Conservation (phyloP, 2,797 vertebrate species). For the Sebastes trivittatus region DNA sequence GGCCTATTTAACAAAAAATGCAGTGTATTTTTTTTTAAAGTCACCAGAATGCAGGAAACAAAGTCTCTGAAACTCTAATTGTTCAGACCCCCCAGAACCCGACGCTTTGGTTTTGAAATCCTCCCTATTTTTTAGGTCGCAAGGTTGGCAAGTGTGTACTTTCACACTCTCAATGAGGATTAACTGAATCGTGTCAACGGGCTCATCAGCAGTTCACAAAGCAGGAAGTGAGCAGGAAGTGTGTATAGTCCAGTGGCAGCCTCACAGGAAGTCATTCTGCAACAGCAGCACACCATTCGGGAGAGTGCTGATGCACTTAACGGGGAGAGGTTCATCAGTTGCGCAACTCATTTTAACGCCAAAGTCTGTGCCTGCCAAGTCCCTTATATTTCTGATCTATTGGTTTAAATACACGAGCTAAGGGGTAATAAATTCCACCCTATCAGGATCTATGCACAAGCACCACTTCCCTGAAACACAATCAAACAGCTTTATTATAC, state of each 20-base stretch:
- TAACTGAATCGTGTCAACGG: slow-evolving; percentile 12
- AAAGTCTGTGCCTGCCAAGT: neutral
- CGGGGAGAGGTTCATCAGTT: slow-evolving; percentile 43
- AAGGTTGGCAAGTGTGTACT: no score
- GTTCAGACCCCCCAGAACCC: rapidly evolving
- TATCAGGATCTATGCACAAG: neutral
- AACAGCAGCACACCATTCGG: slow-evolving; percentile 61
- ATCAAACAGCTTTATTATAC: neutral
- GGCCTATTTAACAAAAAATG: no score
- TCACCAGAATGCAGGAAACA: no score
- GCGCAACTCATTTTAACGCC: neutral
- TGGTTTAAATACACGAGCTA: neutral
- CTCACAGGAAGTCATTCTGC: slow-evolving; percentile 80
- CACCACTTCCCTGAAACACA: neutral
- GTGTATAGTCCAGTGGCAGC: slow-evolving; percentile 41
- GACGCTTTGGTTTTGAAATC: no score
- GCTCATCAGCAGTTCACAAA: slow-evolving; percentile 33
- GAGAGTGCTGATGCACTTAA: slow-evolving; percentile 50
- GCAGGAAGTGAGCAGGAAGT: slow-evolving; percentile 75
- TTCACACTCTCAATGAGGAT: neutral
- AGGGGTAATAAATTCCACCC: neutral
- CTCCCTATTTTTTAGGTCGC: no score
- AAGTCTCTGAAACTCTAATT: no score
- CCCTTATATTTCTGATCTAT: neutral
- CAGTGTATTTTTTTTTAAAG: no score